Evolutionary conservation across 2,797 vertebrate species (phyloP).

Genomic region (Takifugu ocellatus): DNA sequence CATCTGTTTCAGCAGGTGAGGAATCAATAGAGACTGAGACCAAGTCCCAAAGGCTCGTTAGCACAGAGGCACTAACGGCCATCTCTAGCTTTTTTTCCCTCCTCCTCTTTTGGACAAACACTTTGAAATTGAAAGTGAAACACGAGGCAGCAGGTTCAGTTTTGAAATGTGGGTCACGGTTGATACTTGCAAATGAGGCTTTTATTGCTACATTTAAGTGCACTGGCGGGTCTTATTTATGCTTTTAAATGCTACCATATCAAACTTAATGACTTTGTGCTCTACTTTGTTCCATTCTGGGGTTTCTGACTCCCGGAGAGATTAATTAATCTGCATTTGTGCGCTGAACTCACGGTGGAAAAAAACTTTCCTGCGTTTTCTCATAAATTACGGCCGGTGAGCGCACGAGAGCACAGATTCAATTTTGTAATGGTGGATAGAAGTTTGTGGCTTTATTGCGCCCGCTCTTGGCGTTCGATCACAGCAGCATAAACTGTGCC

Average conservation of each 20-base stretch:
- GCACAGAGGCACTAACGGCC: slow-evolving; percentile 14
- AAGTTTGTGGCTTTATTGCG: slow-evolving; percentile 57
- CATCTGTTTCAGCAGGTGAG: slow-evolving; percentile 42
- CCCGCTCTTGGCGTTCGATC: slow-evolving; percentile 55
- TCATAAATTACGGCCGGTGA: slow-evolving; percentile 65
- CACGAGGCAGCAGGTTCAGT: not conserved
- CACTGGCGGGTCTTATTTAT: slow-evolving; percentile 61
- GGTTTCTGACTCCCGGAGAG: slow-evolving; percentile 58
- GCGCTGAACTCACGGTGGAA: slow-evolving; percentile 53
- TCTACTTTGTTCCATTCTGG: slow-evolving; percentile 47
- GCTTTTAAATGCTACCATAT: slow-evolving; percentile 57
- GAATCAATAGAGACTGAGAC: slow-evolving; percentile 22
- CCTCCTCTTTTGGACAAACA: not conserved
- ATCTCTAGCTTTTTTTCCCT: slow-evolving; percentile 31
- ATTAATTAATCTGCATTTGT: slow-evolving; percentile 75
- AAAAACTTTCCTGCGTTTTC: slow-evolving; percentile 44
- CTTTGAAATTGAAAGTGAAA: not conserved
- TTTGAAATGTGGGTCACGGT: slow-evolving; percentile 43
- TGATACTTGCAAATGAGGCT: slow-evolving; percentile 52
- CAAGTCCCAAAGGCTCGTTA: slow-evolving; percentile 25
- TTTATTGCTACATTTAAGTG: slow-evolving; percentile 49
- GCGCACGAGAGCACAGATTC: slow-evolving; percentile 51
- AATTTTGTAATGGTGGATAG: slow-evolving; percentile 63
- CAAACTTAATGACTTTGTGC: slow-evolving; percentile 57
- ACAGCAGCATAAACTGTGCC: slow-evolving; percentile 57